A percentile compares a stretch with the other conserved stretches of the same genome.
These are phyloP conservation scores for Melanotaenia duboulayi DNA, from an alignment of 2,113 vertebrate genomes.

Conservation along the genomic window DNA sequence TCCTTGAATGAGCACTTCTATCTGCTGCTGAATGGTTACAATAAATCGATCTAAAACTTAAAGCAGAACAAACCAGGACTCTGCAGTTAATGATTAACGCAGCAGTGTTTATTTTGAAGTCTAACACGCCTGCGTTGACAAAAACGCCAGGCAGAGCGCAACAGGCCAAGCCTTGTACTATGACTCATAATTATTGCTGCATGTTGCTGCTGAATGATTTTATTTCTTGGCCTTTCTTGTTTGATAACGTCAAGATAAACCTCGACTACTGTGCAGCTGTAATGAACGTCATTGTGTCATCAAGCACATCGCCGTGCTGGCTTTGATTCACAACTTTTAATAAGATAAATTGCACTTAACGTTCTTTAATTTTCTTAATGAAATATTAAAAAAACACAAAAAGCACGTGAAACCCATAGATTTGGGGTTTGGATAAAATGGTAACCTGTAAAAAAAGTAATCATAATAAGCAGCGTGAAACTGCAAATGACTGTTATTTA, in stretches of 20 bases:
- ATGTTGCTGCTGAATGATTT: slow-evolving; percentile 39
- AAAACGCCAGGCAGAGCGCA: slow-evolving; percentile 39
- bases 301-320: background rate
- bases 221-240: background rate
- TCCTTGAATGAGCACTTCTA: no score
- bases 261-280: background rate
- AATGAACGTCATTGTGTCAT: background rate
- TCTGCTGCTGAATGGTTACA: background rate
- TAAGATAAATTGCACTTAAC: background rate
- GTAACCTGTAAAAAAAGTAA: background rate
- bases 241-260: slow-evolving; percentile 9
- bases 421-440: background rate
- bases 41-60: background rate
- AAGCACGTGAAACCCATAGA: background rate
- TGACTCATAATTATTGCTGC: slow-evolving; percentile 46
- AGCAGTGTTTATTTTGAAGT: slow-evolving; percentile 19
- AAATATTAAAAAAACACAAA: background rate
- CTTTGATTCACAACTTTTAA: background rate
- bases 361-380: background rate
- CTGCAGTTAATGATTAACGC: slow-evolving; percentile 31
- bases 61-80: background rate
- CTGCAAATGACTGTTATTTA: background rate
- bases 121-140: slow-evolving; percentile 1
- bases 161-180: slow-evolving; percentile 44
- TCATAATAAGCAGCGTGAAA: no score